phyloP scores from a whole-genome alignment of 1,140 invertebrate genomes.

The Caerostris darwini region DNA sequence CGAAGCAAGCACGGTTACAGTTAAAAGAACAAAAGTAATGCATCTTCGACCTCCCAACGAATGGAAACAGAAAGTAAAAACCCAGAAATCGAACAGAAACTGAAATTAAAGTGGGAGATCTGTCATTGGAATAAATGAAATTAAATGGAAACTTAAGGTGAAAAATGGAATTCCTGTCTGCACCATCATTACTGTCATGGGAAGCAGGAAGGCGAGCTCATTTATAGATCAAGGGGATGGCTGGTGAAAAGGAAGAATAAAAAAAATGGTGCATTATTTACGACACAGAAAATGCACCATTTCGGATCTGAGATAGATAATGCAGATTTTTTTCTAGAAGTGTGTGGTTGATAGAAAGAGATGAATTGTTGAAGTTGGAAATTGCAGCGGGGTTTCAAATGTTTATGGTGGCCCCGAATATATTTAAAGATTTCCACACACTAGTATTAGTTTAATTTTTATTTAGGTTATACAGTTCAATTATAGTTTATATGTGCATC shows the following conservation, averaged over 20 bases:
- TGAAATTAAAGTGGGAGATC: background rate
- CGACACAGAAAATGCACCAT: background rate
- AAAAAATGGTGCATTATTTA: background rate
- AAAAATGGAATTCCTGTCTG: background rate
- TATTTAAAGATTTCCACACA: too few relatives aligned
- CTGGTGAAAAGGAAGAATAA: background rate
- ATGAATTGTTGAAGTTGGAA: background rate
- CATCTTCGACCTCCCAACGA: too few relatives aligned
- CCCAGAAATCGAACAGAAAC: background rate
- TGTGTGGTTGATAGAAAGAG: too few relatives aligned
- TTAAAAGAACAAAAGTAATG: background rate
- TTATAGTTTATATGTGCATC: too few relatives aligned
- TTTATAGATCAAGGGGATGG: background rate
- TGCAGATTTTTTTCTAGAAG: background rate
- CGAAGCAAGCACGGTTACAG: background rate
- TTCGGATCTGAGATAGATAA: background rate
- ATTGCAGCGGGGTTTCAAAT: too few relatives aligned
- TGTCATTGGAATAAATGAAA: conserved; percentile 39
- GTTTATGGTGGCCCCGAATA: too few relatives aligned
- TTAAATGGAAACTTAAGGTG: conserved; percentile 12
- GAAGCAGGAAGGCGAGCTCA: background rate
- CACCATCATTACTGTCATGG: conserved; percentile 9
- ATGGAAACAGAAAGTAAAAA: too few relatives aligned
- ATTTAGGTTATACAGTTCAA: too few relatives aligned
- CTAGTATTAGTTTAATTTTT: too few relatives aligned